A percentile compares a stretch with the other conserved stretches of the same genome.
Evolutionary conservation across 2,113 vertebrate species (phyloP).

Genomic region (Rhea americana): DNA sequence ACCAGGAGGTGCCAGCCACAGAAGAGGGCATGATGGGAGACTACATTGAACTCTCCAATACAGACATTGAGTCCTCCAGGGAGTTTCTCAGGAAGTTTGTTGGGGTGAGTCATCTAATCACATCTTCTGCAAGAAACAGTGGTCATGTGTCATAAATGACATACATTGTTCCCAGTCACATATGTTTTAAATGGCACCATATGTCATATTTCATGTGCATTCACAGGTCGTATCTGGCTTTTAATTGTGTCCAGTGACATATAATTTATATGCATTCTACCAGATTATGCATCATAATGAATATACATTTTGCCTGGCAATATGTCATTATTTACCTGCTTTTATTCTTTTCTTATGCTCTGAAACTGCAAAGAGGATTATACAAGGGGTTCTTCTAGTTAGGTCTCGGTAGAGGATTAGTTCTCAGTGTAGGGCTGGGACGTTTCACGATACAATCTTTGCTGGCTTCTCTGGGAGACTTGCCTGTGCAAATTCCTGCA

Average conservation of each 20-base stretch:
- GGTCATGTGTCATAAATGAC: neutral
- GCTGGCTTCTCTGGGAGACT: neutral
- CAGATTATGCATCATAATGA: neutral
- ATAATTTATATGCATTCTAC: neutral
- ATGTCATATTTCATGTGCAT: neutral
- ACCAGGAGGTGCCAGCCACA: slow-evolving; percentile 88
- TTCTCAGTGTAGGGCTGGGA: neutral
- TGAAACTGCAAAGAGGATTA: neutral
- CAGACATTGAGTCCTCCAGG: slow-evolving; percentile 88
- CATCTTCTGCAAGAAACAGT: neutral
- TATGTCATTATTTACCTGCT: neutral
- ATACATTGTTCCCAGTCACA: neutral
- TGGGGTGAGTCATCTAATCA: slow-evolving; percentile 80
- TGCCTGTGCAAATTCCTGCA: neutral
- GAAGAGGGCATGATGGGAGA: slow-evolving; percentile 98
- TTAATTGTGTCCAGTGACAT: neutral
- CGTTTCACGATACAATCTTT: neutral
- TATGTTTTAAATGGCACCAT: neutral
- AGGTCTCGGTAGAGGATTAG: neutral
- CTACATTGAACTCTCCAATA: slow-evolving; percentile 87
- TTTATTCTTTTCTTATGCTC: neutral
- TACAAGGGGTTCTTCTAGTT: neutral
- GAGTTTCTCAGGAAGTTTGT: slow-evolving; percentile 92
- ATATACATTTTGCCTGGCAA: neutral
- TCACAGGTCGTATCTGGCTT: neutral